Evolutionary conservation across 2,113 vertebrate genomes (phyloP).

Genomic region (Alaudala cheleensis): DNA sequence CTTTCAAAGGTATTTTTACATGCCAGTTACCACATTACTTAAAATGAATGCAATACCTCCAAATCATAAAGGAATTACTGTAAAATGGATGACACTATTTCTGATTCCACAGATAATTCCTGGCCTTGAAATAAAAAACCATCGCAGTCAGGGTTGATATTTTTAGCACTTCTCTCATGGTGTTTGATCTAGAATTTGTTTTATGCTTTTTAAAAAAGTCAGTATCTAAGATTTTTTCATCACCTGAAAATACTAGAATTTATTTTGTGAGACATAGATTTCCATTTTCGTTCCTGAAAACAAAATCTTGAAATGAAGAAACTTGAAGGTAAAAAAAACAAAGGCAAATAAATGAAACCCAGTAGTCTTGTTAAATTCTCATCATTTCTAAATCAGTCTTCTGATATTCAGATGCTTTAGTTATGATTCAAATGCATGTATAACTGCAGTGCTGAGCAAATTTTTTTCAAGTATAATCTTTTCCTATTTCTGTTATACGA

Average conservation of each 20-base stretch:
- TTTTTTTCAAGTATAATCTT: background rate
- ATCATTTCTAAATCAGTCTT: background rate
- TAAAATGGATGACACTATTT: background rate
- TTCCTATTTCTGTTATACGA: background rate
- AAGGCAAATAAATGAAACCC: background rate
- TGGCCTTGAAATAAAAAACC: background rate
- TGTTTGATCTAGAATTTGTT: background rate
- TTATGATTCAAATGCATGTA: background rate
- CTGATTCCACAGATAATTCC: background rate
- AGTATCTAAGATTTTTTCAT: background rate
- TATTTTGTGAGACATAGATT: background rate
- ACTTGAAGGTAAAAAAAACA: background rate
- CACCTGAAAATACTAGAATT: background rate
- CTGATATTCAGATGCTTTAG: background rate
- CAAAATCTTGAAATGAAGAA: background rate
- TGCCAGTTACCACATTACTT: background rate
- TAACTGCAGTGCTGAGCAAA: background rate
- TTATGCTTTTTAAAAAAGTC: background rate
- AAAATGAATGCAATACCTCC: fast-evolving
- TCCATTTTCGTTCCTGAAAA: background rate
- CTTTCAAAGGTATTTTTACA: background rate
- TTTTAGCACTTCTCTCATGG: background rate
- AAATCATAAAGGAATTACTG: background rate
- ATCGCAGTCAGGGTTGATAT: background rate
- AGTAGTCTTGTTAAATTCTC: background rate